Evolutionary conservation across 2,888 invertebrate species (phyloP).

Genomic region (Syritta pipiens): DNA sequence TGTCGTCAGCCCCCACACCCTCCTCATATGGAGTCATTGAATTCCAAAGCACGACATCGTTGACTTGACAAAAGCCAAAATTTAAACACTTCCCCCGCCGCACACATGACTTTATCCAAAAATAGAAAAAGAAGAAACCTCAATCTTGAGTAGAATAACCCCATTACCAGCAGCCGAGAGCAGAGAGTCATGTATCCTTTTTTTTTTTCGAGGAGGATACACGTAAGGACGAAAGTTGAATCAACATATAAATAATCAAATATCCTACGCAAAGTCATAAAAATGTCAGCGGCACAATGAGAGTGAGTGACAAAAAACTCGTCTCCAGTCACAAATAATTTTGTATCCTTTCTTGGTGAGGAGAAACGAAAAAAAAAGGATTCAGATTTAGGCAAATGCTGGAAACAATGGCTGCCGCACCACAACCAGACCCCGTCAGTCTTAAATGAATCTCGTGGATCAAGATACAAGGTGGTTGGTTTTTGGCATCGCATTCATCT

Average conservation of each 20-base stretch:
- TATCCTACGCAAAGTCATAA: conserved; percentile 8
- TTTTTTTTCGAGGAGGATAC: too few species aligned
- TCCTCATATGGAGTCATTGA: not conserved
- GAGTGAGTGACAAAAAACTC: not conserved
- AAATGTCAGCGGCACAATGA: not conserved
- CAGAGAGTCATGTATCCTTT: too few species aligned
- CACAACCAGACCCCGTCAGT: not conserved
- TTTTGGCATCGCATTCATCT: too few species aligned
- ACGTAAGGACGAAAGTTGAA: not conserved
- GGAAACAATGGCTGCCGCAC: not conserved
- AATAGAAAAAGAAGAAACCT: not conserved
- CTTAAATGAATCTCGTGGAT: not conserved
- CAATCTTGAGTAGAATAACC: conserved; percentile 2
- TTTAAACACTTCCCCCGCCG: not conserved
- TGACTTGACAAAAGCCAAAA: too few species aligned
- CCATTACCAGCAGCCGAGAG: not conserved
- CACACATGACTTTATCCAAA: not conserved
- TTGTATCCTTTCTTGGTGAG: not conserved
- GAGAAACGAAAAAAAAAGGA: not conserved
- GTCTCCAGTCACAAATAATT: not conserved
- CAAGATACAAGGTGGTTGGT: too few species aligned
- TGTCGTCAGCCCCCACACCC: not conserved
- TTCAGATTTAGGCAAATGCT: not conserved
- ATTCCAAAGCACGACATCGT: not conserved
- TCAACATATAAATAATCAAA: conserved; percentile 3